Base-by-base conservation (phyloP, 2,113 vertebrate species). In the Phyllostomus hastatus region DNA sequence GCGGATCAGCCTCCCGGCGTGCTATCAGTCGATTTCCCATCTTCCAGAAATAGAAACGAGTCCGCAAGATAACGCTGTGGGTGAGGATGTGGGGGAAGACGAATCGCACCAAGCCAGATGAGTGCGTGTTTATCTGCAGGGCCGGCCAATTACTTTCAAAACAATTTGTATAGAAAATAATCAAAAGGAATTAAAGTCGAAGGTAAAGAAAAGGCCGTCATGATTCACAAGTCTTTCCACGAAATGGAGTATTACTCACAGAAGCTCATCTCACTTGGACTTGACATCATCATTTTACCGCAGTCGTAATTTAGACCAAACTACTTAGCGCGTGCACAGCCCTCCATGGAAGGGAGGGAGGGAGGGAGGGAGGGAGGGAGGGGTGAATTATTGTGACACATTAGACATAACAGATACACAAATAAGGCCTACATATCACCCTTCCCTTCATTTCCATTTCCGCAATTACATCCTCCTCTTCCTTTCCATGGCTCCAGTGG, bases 21-120 rank as follows among this genome's bases (percentile, higher is more conserved):
- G 67, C 50, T 70, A n/a, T 59, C 26, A 12, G 57, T 90, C 88
- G 64, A 14, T 15, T 82, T 57, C 76, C 92, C 69, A 76, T 38
- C 90, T 92, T 90, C 80, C 31, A 82, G 66, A 81, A 88, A 52
- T 2, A 90, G 87, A 73, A 93, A 66, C 66, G 15, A 88, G 50
- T 88, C 78, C 52, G 95, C 41, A 54, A 59, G 41, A 43, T 81
- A 84, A 84, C 31, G 6, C 15, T 16, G 20, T 24, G 19, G 0
- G 66, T 41, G 46, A 73, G 85, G 75, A 83, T 17, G 4, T 19
- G 26, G 33, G 7, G 43, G 46, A 76, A 69, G 88, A 87, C 50
- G 67, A 61, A 93, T 75, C 17, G 79, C 4, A 20, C 4, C 61
- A 75, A 46, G 38, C 50, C 83, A 52, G 89, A 67, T 31, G 46